phyloP scores from a whole-genome alignment of 1,140 invertebrate genomes.

The Onthophagus taurus region DNA sequence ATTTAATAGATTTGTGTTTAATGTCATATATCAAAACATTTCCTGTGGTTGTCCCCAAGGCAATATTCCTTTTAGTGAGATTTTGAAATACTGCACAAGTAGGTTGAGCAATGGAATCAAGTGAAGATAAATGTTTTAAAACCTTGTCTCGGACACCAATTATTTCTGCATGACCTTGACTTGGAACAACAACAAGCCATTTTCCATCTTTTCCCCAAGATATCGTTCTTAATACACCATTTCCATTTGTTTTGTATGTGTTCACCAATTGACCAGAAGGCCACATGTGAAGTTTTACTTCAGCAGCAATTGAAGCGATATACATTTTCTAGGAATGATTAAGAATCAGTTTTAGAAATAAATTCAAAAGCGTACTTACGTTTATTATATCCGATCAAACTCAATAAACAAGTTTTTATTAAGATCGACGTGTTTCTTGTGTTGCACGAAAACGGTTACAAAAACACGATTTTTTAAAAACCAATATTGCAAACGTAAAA shows the following conservation, averaged over 20 bases:
- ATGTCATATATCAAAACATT: conserved; percentile 34
- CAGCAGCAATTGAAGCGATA: conserved; percentile 14
- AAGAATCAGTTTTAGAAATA: no score
- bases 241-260: conserved; percentile 21
- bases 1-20: conserved; percentile 25
- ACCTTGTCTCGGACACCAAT: conserved; percentile 28
- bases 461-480: no score
- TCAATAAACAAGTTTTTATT: no score
- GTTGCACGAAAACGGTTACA: no score
- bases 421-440: no score
- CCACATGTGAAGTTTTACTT: conserved; percentile 30
- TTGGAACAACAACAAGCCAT: conserved; percentile 32
- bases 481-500: no score
- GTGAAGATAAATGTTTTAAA: conserved; percentile 28
- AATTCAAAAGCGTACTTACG: no score
- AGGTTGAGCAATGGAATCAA: conserved; percentile 27
- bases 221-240: conserved; percentile 28
- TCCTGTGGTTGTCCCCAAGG: conserved; percentile 30
- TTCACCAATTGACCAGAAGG: conserved; percentile 18
- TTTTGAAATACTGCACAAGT: conserved; percentile 34
- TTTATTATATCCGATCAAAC: no score
- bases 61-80: conserved; percentile 30
- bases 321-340: no score
- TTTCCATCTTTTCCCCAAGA: conserved; percentile 34
- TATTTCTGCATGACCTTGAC: conserved; percentile 29